These are phyloP conservation scores for Julus scandinavius DNA, from an alignment of 2,888 invertebrate species.

Conservation along the genomic window DNA sequence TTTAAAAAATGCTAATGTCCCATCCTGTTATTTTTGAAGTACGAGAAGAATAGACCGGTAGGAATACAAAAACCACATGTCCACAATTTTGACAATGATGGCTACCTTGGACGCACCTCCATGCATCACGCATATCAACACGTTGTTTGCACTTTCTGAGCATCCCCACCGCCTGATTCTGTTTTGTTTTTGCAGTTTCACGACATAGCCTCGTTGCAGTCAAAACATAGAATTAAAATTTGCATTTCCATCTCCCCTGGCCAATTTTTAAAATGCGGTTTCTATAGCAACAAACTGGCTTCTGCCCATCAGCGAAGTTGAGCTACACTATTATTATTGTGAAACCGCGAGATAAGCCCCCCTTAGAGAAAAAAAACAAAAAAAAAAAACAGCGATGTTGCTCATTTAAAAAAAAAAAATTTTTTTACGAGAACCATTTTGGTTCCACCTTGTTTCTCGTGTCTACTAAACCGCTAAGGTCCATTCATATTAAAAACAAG, in stretches of 20 bases:
- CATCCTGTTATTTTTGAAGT: neutral
- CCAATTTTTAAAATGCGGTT: neutral
- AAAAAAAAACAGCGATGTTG: neutral
- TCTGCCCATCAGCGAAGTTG: slow-evolving; percentile 19
- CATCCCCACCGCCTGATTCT: neutral
- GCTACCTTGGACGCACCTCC: neutral
- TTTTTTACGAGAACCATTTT: neutral
- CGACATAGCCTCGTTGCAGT: neutral
- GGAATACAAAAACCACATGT: neutral
- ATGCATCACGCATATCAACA: neutral
- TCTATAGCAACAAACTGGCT: slow-evolving; percentile 22
- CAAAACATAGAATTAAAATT: slow-evolving; percentile 33
- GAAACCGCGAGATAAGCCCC: neutral
- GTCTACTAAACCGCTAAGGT: neutral
- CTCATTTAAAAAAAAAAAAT: too few relatives aligned
- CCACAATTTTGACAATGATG: neutral
- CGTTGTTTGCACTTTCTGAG: neutral
- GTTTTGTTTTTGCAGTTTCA: neutral
- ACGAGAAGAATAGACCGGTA: neutral
- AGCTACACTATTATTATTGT: slow-evolving; percentile 26
- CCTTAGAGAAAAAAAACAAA: neutral
- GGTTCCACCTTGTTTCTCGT: neutral
- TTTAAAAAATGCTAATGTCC: neutral
- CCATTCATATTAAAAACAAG: neutral
- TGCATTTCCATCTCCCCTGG: neutral